Conservation (phyloP, 2,888 invertebrate genomes). For the Frankliniella intonsa region DNA sequence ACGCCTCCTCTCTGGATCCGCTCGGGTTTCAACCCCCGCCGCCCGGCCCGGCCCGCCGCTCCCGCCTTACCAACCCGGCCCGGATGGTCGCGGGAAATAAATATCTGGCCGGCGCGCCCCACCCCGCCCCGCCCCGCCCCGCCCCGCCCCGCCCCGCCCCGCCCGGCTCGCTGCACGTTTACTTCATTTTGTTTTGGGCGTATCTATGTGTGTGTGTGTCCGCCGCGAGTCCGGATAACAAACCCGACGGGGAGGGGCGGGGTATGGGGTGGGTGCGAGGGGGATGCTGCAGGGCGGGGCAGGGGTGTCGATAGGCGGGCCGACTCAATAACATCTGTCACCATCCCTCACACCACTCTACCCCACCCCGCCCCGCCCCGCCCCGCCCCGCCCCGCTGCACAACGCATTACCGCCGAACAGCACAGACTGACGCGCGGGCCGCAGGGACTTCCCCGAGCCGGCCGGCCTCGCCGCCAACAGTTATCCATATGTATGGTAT, state of each 20-base stretch:
- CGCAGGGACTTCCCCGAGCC: not conserved
- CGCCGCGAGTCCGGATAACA: not conserved
- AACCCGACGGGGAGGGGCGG: not conserved
- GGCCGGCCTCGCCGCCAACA: not conserved
- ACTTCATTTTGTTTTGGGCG: not conserved
- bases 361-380: not conserved
- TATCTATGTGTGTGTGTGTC: not conserved
- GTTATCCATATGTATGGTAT: not conserved
- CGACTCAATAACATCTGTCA: constrained; percentile 18
- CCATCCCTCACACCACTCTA: not conserved
- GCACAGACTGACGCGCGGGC: too few relatives aligned
- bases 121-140: not conserved
- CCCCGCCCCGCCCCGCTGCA: not conserved
- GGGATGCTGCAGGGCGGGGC: too few relatives aligned
- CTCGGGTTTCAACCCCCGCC: too few relatives aligned
- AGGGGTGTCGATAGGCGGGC: not conserved
- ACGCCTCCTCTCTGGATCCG: too few relatives aligned
- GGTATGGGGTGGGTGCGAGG: too few relatives aligned
- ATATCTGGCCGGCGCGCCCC: not conserved
- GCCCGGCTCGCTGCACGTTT: not conserved
- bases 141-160: not conserved
- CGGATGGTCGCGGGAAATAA: too few relatives aligned
- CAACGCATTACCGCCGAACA: not conserved
- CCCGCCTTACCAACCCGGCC: too few relatives aligned
- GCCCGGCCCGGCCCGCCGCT: too few relatives aligned